These are phyloP conservation scores for Pomatostomus ruficeps DNA, from an alignment of 2,113 vertebrate species.

Conservation along the genomic window DNA sequence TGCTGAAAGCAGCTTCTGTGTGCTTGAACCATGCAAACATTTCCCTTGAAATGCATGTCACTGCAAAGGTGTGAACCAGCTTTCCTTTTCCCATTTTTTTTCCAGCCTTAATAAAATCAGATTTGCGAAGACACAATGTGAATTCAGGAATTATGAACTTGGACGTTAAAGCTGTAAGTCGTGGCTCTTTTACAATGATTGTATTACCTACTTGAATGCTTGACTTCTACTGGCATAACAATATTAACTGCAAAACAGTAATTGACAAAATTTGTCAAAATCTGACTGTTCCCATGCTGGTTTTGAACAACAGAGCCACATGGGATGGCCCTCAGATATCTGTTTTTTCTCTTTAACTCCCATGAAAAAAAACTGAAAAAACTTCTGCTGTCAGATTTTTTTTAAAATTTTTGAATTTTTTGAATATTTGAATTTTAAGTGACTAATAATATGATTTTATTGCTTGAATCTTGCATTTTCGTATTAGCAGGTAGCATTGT, in stretches of 20 bases:
- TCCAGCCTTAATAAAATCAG: constrained; percentile 91
- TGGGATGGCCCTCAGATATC: background rate
- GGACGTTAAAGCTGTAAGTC: constrained; percentile 77
- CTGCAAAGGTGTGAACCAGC: background rate
- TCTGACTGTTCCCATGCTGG: background rate
- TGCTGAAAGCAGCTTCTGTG: background rate
- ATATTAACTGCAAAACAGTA: background rate
- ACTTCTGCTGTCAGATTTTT: background rate
- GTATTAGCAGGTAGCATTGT: background rate
- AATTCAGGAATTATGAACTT: constrained; percentile 73
- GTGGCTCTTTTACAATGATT: background rate
- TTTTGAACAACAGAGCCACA: background rate
- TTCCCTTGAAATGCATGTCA: background rate
- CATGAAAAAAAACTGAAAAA: background rate
- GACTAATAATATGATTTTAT: background rate
- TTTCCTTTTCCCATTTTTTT: background rate
- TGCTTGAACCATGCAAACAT: background rate
- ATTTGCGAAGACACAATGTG: constrained; percentile 87
- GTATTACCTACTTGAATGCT: background rate
- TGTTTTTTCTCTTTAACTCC: background rate
- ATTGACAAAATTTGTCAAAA: background rate
- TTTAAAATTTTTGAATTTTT: background rate
- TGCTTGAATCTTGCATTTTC: background rate
- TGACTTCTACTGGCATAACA: background rate
- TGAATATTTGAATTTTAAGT: background rate